A percentile compares a stretch with the other conserved stretches of the same genome.
Conservation (phyloP, 2,113 vertebrate species). For the Falcunculus frontatus region DNA sequence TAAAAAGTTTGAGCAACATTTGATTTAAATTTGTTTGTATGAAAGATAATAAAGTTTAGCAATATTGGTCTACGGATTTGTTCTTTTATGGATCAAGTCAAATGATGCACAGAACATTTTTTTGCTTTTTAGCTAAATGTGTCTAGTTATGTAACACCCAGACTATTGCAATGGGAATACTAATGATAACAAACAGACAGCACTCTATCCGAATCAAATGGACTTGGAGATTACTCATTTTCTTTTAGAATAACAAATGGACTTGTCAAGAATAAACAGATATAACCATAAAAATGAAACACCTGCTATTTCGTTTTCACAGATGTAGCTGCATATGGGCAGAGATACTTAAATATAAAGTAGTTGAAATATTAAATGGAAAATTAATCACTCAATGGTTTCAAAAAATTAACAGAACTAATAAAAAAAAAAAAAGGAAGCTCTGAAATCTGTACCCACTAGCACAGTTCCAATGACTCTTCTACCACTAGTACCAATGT, state of each 20-base stretch:
- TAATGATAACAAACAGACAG: neutral
- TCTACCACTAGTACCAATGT: neutral
- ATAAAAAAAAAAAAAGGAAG: neutral
- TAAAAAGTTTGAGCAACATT: neutral
- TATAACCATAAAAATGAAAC: conserved; percentile 49
- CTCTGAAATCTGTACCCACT: neutral
- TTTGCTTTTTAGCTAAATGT: neutral
- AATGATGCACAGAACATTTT: neutral
- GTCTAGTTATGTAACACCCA: neutral
- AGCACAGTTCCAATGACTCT: neutral
- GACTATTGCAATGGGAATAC: neutral
- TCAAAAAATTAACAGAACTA: neutral
- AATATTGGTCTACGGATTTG: neutral
- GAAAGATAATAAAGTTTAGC: neutral
- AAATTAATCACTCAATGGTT: conserved; percentile 32
- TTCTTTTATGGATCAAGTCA: neutral
- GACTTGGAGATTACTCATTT: conserved; percentile 20
- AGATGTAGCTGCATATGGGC: conserved; percentile 59
- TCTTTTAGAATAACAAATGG: conserved; percentile 52
- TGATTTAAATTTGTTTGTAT: neutral
- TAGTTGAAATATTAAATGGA: conserved; percentile 44
- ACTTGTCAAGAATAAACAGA: conserved; percentile 61
- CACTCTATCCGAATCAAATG: conserved; percentile 2
- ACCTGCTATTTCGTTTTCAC: conserved; percentile 53
- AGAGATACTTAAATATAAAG: conserved; percentile 36